Evolutionary conservation across 2,113 vertebrate species (phyloP), one percentile per base, ranked within the genome.

Genomic region (Melanerpes formicivorus): DNA sequence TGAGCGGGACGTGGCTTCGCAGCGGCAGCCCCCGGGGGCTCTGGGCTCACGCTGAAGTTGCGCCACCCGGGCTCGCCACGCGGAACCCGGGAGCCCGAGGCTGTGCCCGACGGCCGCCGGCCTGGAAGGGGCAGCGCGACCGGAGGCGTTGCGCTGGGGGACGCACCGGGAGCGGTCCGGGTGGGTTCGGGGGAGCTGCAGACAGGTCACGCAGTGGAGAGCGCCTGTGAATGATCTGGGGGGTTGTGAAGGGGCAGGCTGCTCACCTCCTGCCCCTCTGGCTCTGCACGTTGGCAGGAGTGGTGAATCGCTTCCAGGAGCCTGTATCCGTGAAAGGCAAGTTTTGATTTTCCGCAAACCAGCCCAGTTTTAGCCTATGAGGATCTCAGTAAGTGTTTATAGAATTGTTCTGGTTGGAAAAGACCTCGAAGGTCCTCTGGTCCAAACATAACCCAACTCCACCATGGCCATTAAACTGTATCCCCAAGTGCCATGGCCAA

Each of bases 21-120:
- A 21, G 48, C 48, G 48, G 48, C 48, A 50, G 19, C 48, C 19
- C 14, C 4, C 34, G 17, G 22, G 16, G 9, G 4, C 1, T 19
- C 16, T 32, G 2, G 15, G 18, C 42, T 26, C 5, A 14, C 14
- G 21, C 25, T 6, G 3, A 27, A 2, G 58, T 3, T 9, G 3
- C 8, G 3, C 5, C 3, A 1, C 10, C 25, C 54, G 0, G 46
- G n/a, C 14, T 63, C 3, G 6, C 50, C 46, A 2, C 3, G 4
- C 11, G 3, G 2, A 3, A 1, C 3, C 3, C 3, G 72, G 6
- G 12, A 2, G 6, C 8, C 66, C 8, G 13, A 22, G 4, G 32
- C 17, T 2, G 9, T 1, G 34, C 10, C 5, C 4, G 32, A 17
- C 0, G 0, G 1, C 17, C 11, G 2, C 0, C 2, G 1, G 34